phyloP scores from a whole-genome alignment of 2,888 invertebrate genomes.

The Apoderus coryli region DNA sequence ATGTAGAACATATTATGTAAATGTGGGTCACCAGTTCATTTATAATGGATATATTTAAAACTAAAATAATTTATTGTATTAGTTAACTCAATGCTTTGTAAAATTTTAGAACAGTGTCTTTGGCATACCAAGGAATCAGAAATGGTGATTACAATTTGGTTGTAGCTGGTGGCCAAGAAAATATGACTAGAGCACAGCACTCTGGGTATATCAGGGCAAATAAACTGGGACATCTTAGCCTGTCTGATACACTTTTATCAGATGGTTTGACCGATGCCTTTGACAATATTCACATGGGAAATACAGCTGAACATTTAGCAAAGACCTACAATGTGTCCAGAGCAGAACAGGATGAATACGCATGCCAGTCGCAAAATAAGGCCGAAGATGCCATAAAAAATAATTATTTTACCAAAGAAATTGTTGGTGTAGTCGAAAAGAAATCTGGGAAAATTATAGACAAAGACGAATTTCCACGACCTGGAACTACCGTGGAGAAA shows the following conservation, averaged over 20 bases:
- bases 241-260: conserved; percentile 49
- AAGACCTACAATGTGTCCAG: conserved; percentile 47
- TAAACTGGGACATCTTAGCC: conserved; percentile 48
- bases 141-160: conserved; percentile 50
- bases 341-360: conserved; percentile 55
- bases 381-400: conserved; percentile 44
- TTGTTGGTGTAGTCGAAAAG: conserved; percentile 42
- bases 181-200: conserved; percentile 66
- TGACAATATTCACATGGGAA: conserved; percentile 60
- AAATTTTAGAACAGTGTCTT: conserved; percentile 41
- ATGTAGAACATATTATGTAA: conserved; percentile 21
- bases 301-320: conserved; percentile 69
- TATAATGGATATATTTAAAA: too few relatives aligned
- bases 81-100: conserved; percentile 1
- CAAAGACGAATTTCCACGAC: conserved; percentile 57
- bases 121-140: conserved; percentile 54
- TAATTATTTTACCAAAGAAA: conserved; percentile 55
- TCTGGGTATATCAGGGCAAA: conserved; percentile 46
- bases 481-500: conserved; percentile 41
- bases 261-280: conserved; percentile 69
- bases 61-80: conserved; percentile 6
- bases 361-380: conserved; percentile 51
- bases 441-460: conserved; percentile 29
- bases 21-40: too few relatives aligned
- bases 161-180: conserved; percentile 72